Base-by-base conservation (phyloP, 2,113 vertebrate genomes). In the Coregonus clupeaformis region DNA sequence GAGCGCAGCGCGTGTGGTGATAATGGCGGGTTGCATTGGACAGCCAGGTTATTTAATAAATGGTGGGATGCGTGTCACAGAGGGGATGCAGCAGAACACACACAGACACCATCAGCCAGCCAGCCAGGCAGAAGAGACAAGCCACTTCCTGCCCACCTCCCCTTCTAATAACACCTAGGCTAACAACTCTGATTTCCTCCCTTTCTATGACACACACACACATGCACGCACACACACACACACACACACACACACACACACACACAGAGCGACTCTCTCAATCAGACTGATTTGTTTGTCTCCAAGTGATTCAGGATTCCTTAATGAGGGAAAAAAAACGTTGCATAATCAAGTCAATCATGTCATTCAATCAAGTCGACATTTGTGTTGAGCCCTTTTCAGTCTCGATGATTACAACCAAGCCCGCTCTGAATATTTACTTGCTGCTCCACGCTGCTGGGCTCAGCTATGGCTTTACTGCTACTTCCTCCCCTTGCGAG, bases 241-340 rank as follows among this genome's bases (percentile, higher is more conserved):
- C 69, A 57, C 67, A 65, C 9, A 13, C 62, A n/a, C 62, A 29
- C 72, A 36, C 70, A 47, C 82, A 81, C 85, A 69, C 84, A 70
- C 77, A 83, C 84, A 84, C 85, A 81, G 80, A 86, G 85, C 82
- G 82, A 87, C 89, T 77, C 25, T 75, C 91, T 92, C 90, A 93
- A 93, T 93, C 92, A 93, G 86, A 68, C 86, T 94, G 92, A 94
- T 93, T 92, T 93, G 92, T 93, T 92, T 91, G 88, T 92, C 90
- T 90, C 90, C 84, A 89, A 89, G 87, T 87, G 85, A 87, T 89
- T 79, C 85, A 92, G 88, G 86, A 92, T 88, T 89, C 89, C 88
- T 91, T 82, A 74, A 90, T 80, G 86, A 89, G 87, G 74, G 24
- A 80, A 42, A 18, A 29, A 3, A 22, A 85, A 89, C 83, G 79